phyloP scores from a whole-genome alignment of 1,140 invertebrate species.

The Drosophila paulistorum region DNA sequence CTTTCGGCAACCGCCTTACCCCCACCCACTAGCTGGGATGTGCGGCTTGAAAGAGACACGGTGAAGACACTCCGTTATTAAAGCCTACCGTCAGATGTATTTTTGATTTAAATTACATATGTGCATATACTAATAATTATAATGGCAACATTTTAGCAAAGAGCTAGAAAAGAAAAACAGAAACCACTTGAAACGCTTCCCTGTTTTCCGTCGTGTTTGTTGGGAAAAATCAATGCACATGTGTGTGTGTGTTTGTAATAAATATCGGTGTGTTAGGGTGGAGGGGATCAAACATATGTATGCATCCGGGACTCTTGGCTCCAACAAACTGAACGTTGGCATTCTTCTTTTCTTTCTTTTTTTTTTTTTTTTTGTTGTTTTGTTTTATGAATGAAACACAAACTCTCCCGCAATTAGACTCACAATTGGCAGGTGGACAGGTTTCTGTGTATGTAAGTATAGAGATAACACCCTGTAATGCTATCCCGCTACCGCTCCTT shows the following conservation, averaged over 20 bases:
- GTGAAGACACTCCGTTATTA: constrained; percentile 30
- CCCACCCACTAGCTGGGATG: no score
- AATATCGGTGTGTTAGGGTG: constrained; percentile 20
- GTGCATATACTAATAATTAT: constrained; percentile 45
- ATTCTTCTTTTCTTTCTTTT: background rate
- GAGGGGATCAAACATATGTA: constrained; percentile 49
- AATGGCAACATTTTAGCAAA: constrained; percentile 22
- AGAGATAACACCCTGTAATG: constrained; percentile 43
- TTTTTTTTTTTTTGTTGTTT: constrained; percentile 34
- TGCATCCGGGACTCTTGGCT: constrained; percentile 27
- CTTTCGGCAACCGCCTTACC: no score
- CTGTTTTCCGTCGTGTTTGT: constrained; percentile 32
- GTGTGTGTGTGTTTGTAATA: constrained; percentile 36
- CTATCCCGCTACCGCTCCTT: constrained; percentile 16
- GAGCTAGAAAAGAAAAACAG: constrained; percentile 41
- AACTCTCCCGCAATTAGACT: background rate
- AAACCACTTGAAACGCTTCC: constrained; percentile 49
- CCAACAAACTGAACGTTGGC: constrained; percentile 52
- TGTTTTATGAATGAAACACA: constrained; percentile 73
- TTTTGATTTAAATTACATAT: constrained; percentile 35
- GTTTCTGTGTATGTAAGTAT: constrained; percentile 18
- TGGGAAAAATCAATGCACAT: constrained; percentile 75
- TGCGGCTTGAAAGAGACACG: no score
- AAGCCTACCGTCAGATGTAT: constrained; percentile 49
- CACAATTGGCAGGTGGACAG: constrained; percentile 56